phyloP scores from a whole-genome alignment of 2,888 invertebrate species.

The Clitarchus hookeri region DNA sequence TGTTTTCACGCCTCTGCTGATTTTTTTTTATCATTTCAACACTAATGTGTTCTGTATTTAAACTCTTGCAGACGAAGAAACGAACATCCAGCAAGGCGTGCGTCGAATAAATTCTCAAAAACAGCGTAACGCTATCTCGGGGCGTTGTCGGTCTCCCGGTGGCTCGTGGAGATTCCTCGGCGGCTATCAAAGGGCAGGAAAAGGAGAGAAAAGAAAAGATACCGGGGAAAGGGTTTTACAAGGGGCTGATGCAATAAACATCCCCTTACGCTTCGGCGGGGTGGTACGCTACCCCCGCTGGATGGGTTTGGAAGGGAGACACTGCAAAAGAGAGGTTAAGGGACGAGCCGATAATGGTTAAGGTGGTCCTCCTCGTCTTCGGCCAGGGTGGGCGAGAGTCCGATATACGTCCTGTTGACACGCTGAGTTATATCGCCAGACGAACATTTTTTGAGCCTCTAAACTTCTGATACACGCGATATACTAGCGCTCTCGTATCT shows the following conservation, averaged over 20 bases:
- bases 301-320: neutral
- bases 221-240: neutral
- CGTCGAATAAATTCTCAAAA: too few relatives aligned
- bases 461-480: too few relatives aligned
- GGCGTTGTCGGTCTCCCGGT: neutral
- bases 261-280: neutral
- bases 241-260: neutral
- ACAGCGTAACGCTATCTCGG: too few relatives aligned
- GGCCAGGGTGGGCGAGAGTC: too few relatives aligned
- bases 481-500: too few relatives aligned
- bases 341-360: neutral
- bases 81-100: too few relatives aligned
- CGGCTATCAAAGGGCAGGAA: neutral
- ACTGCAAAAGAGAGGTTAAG: neutral
- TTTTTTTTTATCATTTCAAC: too few relatives aligned
- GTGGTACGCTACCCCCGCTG: neutral
- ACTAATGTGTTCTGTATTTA: too few relatives aligned
- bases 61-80: too few relatives aligned
- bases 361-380: neutral
- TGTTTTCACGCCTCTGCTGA: too few relatives aligned
- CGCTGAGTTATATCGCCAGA: neutral
- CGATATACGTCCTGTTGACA: neutral
- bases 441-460: too few relatives aligned
- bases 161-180: neutral
- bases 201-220: neutral